Base-by-base conservation (phyloP, 2,888 invertebrate species). In the Nudaria mundana region DNA sequence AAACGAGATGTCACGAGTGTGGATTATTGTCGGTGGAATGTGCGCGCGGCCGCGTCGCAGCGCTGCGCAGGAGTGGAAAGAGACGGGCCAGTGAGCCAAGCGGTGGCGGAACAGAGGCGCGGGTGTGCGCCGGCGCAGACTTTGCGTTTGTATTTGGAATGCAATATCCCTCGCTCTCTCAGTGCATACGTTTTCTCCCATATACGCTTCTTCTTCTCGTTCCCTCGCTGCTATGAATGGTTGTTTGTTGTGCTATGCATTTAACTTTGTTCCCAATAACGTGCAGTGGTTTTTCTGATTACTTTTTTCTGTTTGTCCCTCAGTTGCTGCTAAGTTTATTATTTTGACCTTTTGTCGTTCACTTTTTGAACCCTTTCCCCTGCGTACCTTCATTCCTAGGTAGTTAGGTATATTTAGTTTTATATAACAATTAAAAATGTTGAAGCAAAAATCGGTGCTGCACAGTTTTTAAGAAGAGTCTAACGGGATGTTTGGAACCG, bases 161-260 rank as follows among this genome's bases (percentile, higher is more conserved):
- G 85, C 87, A 84, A 84, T 85, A 83, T 82, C 76, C 75, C 80
- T 85, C 70, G 73, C 85, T 84, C 84, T 81, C 79, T 84, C 84
- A 65, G 66, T 65, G 70, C 65, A 56, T 61, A 40, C 64, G 71
- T 71, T 77, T 85, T 84, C 79, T 76, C 78, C 64, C 20, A n/a
- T 56, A 66, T 66, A 66, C 59, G 43, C 46, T 40, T 37, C 29
- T 54, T 48, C 66, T 67, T 81, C 81, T 78, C 78, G 67, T 76
- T 81, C 75, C 68, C 72, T 76, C 82, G 52, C 66, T 63, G 63
- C 72, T 75, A 81, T 84, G 81, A 85, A 86, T 85, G 82, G 75
- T 62, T 63, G 69, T 20, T n/a, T n/a, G 20, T 71, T 73, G 63
- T 73, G 70, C 63, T 68, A 69, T 73, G 72, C 71, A 75, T 65